A percentile compares a stretch with the other conserved stretches of the same genome.
Conservation (phyloP, 2,797 vertebrate genomes). For the Thripadectes ignobilis region DNA sequence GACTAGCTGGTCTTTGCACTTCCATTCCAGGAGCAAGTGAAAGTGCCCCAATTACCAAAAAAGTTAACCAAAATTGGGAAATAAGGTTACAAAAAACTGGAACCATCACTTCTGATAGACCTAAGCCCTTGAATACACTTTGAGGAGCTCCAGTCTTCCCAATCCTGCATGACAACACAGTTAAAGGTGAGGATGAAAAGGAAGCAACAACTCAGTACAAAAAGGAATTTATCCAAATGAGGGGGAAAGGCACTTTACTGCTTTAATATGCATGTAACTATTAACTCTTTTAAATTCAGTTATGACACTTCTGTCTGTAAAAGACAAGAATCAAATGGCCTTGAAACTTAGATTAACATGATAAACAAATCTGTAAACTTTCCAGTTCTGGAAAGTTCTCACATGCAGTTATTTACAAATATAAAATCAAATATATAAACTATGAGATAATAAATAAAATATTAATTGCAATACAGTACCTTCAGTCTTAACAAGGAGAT, state of each 20-base stretch:
- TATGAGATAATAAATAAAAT: background rate
- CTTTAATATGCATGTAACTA: background rate
- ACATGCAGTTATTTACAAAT: background rate
- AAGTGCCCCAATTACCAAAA: background rate
- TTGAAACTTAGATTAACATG: accelerated
- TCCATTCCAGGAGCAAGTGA: background rate
- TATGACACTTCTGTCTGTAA: background rate
- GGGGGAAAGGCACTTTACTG: background rate
- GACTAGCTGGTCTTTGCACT: background rate
- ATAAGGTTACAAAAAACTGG: background rate
- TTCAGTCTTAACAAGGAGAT: background rate
- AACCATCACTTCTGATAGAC: background rate
- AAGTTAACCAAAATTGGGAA: background rate
- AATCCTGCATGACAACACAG: background rate
- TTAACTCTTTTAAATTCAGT: background rate
- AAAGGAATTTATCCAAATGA: background rate
- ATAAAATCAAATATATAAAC: background rate
- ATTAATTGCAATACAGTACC: background rate
- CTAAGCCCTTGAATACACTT: background rate
- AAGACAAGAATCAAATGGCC: background rate
- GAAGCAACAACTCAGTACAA: background rate
- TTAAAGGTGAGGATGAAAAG: background rate
- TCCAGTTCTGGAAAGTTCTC: too few relatives aligned
- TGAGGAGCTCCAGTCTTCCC: background rate
- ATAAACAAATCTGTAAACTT: background rate